Conservation (phyloP, 2,797 vertebrate genomes). For the Simalia tracyae region DNA sequence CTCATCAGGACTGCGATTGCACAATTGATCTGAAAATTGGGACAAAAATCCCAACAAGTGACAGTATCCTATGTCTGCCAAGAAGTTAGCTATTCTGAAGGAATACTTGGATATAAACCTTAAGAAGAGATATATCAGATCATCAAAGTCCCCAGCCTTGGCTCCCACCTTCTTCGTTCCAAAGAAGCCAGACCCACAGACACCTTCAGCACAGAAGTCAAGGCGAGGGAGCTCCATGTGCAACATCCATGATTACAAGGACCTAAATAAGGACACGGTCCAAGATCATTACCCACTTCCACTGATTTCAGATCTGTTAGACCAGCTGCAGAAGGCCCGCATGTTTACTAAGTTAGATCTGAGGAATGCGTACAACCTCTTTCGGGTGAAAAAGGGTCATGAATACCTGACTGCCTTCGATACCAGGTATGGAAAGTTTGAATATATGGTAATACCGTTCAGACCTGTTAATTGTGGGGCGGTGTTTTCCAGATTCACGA, state of each 20-base stretch:
- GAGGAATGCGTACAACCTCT: background rate
- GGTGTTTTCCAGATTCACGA: background rate
- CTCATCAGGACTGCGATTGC: background rate
- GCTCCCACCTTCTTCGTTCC: background rate
- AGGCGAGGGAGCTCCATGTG: background rate
- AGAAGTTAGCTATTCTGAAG: background rate
- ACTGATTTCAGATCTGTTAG: background rate
- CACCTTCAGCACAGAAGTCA: too few species aligned
- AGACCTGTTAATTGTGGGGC: background rate
- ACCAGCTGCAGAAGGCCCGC: background rate
- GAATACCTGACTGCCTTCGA: background rate
- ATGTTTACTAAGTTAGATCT: background rate
- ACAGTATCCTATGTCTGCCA: background rate
- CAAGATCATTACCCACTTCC: background rate
- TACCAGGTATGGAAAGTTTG: background rate
- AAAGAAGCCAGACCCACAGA: background rate
- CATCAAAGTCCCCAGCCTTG: background rate
- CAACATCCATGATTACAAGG: background rate
- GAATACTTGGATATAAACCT: background rate
- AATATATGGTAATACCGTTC: background rate
- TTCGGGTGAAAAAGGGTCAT: background rate
- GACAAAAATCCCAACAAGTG: background rate
- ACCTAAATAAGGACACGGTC: background rate
- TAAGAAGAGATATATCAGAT: background rate
- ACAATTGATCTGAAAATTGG: background rate